Percentiles rank a stretch among this genome's conserved stretches.
Evolutionary conservation across 2,113 vertebrate genomes (phyloP).

Genomic region (Xiphias gladius): DNA sequence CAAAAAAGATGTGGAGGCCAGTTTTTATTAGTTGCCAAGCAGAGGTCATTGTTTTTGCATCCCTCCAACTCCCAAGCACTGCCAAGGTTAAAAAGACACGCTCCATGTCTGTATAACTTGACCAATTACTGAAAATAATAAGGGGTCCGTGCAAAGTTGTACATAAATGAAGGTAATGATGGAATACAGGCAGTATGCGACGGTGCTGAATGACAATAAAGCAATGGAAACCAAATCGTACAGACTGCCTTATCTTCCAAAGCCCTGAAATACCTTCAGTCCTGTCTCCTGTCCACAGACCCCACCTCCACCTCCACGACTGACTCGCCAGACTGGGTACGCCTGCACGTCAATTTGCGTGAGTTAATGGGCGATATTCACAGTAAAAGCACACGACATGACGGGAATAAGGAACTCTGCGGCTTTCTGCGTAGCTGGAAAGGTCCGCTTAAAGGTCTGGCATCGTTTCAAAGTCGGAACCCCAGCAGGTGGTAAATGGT

Average conservation of each 20-base stretch:
- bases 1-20: slow-evolving; percentile 80
- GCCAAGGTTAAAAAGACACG: slow-evolving; percentile 55
- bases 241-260: background rate
- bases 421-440: background rate
- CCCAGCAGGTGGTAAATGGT: background rate
- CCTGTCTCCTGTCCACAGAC: slow-evolving; percentile 45
- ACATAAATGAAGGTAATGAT: background rate
- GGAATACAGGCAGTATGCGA: slow-evolving; percentile 2
- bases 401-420: background rate
- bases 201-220: slow-evolving; percentile 14
- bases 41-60: slow-evolving; percentile 78
- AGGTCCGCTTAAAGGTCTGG: slow-evolving; percentile 4
- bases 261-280: slow-evolving; percentile 36
- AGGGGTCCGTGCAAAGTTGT: background rate
- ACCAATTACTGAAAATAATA: slow-evolving; percentile 24
- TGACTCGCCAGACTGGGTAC: slow-evolving; percentile 37
- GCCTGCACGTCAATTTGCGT: slow-evolving; percentile 51
- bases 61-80: slow-evolving; percentile 38
- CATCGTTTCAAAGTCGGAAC: background rate
- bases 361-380: slow-evolving; percentile 50
- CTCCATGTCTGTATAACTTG: slow-evolving; percentile 17
- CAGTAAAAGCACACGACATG: slow-evolving; percentile 25
- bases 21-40: slow-evolving; percentile 80
- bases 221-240: slow-evolving; percentile 14
- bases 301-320: slow-evolving; percentile 33